Conservation (phyloP, 2,797 vertebrate species). For the Scleropages formosus region DNA sequence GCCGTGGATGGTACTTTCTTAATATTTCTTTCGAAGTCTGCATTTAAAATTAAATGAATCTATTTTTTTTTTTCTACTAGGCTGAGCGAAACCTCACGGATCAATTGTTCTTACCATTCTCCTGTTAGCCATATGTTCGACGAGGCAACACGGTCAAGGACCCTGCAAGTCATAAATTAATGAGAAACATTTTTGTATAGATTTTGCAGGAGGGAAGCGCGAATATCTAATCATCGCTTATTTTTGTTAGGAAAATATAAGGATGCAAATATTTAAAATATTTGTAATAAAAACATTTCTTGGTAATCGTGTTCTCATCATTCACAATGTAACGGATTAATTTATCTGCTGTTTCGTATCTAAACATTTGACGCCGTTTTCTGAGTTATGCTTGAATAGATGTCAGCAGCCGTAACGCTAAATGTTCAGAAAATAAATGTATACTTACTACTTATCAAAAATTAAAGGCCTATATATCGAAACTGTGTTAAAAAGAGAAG, state of each 20-base stretch:
- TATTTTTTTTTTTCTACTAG: slow-evolving; percentile 29
- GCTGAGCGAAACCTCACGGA: slow-evolving; percentile 57
- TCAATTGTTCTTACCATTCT: slow-evolving; percentile 65
- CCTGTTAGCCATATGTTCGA: slow-evolving; percentile 75
- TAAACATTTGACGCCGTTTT: not conserved
- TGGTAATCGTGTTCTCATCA: not conserved
- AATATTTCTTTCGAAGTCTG: not conserved
- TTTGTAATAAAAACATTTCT: no score
- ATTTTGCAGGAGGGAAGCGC: not conserved
- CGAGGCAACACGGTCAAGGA: slow-evolving; percentile 59
- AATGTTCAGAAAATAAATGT: slow-evolving; percentile 2
- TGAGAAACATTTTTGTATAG: not conserved
- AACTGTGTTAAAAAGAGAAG: not conserved
- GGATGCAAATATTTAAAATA: not conserved
- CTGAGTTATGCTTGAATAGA: not conserved
- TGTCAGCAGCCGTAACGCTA: not conserved
- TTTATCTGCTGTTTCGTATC: not conserved
- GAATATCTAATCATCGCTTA: slow-evolving; percentile 5
- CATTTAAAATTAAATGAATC: slow-evolving; percentile 9
- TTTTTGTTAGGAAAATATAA: not conserved
- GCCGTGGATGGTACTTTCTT: not conserved
- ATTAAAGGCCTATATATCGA: no score
- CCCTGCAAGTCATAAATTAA: slow-evolving; percentile 13
- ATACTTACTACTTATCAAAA: not conserved
- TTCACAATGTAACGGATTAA: slow-evolving; percentile 2